Evolutionary conservation across 1,140 invertebrate species (phyloP).

Genomic region (Drosophila busckii): DNA sequence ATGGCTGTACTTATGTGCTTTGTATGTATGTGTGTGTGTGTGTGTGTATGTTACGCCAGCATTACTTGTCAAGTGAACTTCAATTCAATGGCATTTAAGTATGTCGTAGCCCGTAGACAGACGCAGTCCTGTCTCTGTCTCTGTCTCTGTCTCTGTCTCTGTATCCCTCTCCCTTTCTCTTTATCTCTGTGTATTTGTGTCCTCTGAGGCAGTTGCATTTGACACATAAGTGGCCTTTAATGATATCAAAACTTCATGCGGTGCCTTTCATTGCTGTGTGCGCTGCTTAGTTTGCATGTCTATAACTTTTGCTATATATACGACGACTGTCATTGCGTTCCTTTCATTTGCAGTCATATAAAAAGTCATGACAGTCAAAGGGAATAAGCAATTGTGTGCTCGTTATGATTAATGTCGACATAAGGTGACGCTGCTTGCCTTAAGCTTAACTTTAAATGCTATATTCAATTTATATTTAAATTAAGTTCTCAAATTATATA

Average conservation of each 20-base stretch:
- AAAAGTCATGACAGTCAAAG: constrained; percentile 21
- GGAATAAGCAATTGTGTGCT: constrained; percentile 1
- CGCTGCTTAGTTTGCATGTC: constrained; percentile 50
- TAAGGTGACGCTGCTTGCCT: too few species aligned
- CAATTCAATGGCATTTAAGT: constrained; percentile 67
- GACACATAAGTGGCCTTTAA: constrained; percentile 70
- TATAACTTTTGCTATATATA: constrained; percentile 62
- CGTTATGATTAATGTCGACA: too few species aligned
- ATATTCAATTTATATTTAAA: too few species aligned
- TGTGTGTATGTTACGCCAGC: constrained; percentile 39
- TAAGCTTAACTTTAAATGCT: too few species aligned
- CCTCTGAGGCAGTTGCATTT: constrained; percentile 54
- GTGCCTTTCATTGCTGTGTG: constrained; percentile 41
- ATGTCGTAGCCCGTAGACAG: too few species aligned
- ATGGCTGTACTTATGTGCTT: not conserved
- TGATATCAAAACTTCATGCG: constrained; percentile 63
- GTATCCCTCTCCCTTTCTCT: constrained; percentile 23
- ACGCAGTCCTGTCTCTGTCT: constrained; percentile 30
- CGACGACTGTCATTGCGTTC: constrained; percentile 50
- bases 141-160: constrained; percentile 1
- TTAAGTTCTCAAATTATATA: too few species aligned
- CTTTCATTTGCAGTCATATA: constrained; percentile 56
- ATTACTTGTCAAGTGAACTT: constrained; percentile 64
- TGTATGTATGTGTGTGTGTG: not conserved
- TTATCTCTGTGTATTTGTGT: not conserved